A percentile compares a stretch with the other conserved stretches of the same genome.
Conservation (phyloP, 2,797 vertebrate species). For the Iguana delicatissima region DNA sequence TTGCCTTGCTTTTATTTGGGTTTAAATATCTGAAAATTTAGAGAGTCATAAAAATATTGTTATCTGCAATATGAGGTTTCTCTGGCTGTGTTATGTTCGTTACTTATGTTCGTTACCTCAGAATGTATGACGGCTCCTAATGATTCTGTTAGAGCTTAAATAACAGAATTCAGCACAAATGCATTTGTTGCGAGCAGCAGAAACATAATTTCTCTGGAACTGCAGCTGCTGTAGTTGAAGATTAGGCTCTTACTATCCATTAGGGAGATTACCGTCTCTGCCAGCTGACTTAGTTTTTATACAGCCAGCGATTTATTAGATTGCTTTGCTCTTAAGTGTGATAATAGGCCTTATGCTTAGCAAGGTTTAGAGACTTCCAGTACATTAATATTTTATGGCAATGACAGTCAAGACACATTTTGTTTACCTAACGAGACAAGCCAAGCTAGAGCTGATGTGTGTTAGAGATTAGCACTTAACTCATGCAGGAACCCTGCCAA, state of each 20-base stretch:
- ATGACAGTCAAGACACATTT: conserved; percentile 86
- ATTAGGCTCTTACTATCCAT: conserved; percentile 84
- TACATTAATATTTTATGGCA: conserved; percentile 88
- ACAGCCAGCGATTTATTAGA: conserved; percentile 85
- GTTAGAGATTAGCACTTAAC: conserved; percentile 78
- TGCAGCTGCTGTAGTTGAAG: conserved; percentile 83
- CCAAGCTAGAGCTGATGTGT: conserved; percentile 76
- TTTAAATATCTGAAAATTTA: conserved; percentile 61
- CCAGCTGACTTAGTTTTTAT: conserved; percentile 87
- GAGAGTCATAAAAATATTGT: conserved; percentile 61
- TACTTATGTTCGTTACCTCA: conserved; percentile 67
- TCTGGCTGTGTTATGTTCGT: conserved; percentile 63
- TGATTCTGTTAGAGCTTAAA: conserved; percentile 81
- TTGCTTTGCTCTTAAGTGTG: conserved; percentile 87
- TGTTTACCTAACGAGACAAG: conserved; percentile 88
- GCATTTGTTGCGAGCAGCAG: conserved; percentile 78
- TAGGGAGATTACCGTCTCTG: conserved; percentile 83
- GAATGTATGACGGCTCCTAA: conserved; percentile 77
- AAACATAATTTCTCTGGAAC: conserved; percentile 82
- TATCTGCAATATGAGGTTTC: conserved; percentile 57
- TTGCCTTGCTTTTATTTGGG: conserved; percentile 59
- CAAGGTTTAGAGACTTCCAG: conserved; percentile 87
- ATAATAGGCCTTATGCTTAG: conserved; percentile 88
- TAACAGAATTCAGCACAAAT: conserved; percentile 81
- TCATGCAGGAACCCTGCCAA: conserved; percentile 72